Conservation (phyloP, 2,797 vertebrate species). For the Danio tinwini region DNA sequence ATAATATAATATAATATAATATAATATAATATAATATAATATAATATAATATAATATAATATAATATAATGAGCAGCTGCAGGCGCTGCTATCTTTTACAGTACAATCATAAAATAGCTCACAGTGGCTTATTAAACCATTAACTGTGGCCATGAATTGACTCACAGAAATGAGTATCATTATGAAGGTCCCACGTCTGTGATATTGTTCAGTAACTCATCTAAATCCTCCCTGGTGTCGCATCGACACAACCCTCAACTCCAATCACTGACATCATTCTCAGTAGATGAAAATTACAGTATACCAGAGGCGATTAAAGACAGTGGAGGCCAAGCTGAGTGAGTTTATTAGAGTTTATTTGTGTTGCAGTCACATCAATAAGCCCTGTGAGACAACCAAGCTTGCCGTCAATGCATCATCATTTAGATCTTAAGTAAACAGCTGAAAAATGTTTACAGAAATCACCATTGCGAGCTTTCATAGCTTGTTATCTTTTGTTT, state of each 20-base stretch:
- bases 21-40: no score
- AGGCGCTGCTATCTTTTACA: neutral
- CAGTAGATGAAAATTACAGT: constrained; percentile 68
- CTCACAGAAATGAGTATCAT: constrained; percentile 36
- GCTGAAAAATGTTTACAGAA: neutral
- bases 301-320: constrained; percentile 74
- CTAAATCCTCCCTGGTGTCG: constrained; percentile 70
- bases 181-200: constrained; percentile 28
- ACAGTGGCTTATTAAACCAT: constrained; percentile 37
- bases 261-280: constrained; percentile 70
- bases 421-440: neutral
- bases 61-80: neutral
- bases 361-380: constrained; percentile 16
- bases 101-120: constrained; percentile 32
- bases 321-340: neutral
- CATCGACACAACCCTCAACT: constrained; percentile 70
- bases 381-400: neutral
- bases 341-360: constrained; percentile 32
- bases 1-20: no score
- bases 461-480: no score
- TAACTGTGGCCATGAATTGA: constrained; percentile 32
- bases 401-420: neutral
- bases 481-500: no score
- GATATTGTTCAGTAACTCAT: constrained; percentile 69
- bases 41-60: no score